phyloP scores from a whole-genome alignment of 2,113 vertebrate species.

The Neomonachus schauinslandi region DNA sequence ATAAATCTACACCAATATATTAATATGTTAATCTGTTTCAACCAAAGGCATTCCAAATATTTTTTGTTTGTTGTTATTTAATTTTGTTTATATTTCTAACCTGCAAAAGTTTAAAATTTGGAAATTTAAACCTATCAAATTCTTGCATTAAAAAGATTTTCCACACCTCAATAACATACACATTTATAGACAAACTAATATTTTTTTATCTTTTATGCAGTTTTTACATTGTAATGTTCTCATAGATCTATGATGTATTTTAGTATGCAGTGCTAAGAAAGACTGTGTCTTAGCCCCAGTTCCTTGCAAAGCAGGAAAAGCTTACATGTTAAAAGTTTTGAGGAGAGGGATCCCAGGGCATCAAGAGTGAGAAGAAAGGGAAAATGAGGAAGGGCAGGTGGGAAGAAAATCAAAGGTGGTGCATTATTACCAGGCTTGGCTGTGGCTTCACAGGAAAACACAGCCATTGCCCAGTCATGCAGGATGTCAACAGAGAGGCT shows the following conservation, averaged over 20 bases:
- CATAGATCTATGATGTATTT: background rate
- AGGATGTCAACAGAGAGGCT: background rate
- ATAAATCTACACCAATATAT: background rate
- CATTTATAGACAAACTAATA: background rate
- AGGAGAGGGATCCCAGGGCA: background rate
- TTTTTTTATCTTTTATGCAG: background rate
- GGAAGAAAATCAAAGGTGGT: background rate
- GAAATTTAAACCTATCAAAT: constrained; percentile 3
- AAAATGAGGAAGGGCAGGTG: background rate
- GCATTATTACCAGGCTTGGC: background rate
- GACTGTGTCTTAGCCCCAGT: background rate
- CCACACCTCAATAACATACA: background rate
- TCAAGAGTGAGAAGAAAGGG: background rate
- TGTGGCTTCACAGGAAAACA: background rate
- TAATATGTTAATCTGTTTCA: background rate
- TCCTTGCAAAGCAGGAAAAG: background rate
- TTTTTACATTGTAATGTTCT: background rate
- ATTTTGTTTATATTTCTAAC: constrained; percentile 21
- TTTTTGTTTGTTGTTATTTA: background rate
- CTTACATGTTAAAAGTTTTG: background rate
- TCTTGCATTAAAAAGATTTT: constrained; percentile 8
- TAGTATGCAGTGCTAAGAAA: background rate
- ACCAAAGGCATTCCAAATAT: background rate
- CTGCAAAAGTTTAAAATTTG: background rate
- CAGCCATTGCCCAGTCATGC: too few relatives aligned